Evolutionary conservation across 1,140 invertebrate species (phyloP), one percentile per base, ranked within the genome.

Genomic region (Drosophila guanche): DNA sequence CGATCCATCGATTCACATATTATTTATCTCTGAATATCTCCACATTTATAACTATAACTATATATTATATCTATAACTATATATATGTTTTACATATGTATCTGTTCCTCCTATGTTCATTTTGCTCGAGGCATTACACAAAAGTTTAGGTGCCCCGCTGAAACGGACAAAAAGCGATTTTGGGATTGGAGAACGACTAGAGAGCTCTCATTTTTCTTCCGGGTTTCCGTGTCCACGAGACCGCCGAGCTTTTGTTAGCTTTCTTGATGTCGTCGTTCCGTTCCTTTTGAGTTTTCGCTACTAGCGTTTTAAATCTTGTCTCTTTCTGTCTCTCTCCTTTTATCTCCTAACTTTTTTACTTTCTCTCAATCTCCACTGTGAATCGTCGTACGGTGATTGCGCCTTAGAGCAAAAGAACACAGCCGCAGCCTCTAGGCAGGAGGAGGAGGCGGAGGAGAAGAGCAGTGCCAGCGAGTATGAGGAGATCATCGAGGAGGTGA

Each of bases 401-500:
- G 10, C 33, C 29, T 3, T 71, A 90, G 83, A 85, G 62, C 67
- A 91, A 80, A 84, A 80, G 57, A 71, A 52, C 77, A 73, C 86
- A 63, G 77, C 83, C 61, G 70, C 66, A 70, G 65, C 33, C 33
- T 37, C 33, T 37, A 25, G 48, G 54, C 90, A 75, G 37, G 23
- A 65, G 22, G 40, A 50, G 40, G 53, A 67, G 47, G 65, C 58
- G 10, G 84, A 69, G 37, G 90, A 91, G 37, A 83, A 88, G 33
- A 91, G 88, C 79, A 91, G 89, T 58, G 80, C 76, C 74, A 91
- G 90, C 69, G 90, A 91, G 71, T 90, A 91, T 85, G 90, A 91
- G 72, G 90, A 91, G 51, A 90, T 91, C 65, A 89, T 90, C 42
- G 90, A 91, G 59, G 90, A 91, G 72, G 81, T 91, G 5, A 91